These are phyloP conservation scores for Automeris io DNA, from an alignment of 2,888 invertebrate genomes.

Conservation along the genomic window DNA sequence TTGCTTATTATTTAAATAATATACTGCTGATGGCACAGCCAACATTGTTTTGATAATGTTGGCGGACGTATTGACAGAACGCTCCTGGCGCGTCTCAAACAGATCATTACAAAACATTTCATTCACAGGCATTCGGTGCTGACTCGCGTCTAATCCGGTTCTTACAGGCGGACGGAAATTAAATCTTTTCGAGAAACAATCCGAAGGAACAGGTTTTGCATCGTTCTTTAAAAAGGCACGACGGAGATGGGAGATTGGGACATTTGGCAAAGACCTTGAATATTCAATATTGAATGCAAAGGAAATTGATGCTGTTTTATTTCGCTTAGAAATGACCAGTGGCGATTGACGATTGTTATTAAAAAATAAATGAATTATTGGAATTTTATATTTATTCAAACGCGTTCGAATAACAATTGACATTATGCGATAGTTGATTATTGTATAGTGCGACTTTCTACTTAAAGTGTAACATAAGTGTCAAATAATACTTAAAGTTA, in stretches of 20 bases:
- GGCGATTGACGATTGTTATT: too few species aligned
- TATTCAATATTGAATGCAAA: neutral
- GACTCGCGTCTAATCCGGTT: constrained; percentile 10
- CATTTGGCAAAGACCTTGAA: neutral
- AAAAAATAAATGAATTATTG: too few species aligned
- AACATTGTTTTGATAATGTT: neutral
- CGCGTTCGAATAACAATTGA: too few species aligned
- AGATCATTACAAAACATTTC: constrained; percentile 12
- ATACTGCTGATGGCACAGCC: too few species aligned
- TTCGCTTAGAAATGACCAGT: too few species aligned
- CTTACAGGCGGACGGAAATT: constrained; percentile 19
- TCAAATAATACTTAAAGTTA: too few species aligned
- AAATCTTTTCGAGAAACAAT: constrained; percentile 15
- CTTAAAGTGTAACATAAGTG: too few species aligned
- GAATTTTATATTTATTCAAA: too few species aligned
- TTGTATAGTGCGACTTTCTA: too few species aligned
- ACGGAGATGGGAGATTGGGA: neutral
- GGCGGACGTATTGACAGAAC: constrained; percentile 15
- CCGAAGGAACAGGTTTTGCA: constrained; percentile 2
- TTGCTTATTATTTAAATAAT: neutral
- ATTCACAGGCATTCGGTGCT: constrained; percentile 9
- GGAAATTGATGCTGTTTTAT: neutral
- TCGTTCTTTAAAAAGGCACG: neutral
- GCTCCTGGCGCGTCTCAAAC: constrained; percentile 18
- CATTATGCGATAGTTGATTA: too few species aligned